A percentile compares a stretch with the other conserved stretches of the same genome.
Evolutionary conservation across 2,797 vertebrate species (phyloP).

Genomic region (Dicrostonyx torquatus): DNA sequence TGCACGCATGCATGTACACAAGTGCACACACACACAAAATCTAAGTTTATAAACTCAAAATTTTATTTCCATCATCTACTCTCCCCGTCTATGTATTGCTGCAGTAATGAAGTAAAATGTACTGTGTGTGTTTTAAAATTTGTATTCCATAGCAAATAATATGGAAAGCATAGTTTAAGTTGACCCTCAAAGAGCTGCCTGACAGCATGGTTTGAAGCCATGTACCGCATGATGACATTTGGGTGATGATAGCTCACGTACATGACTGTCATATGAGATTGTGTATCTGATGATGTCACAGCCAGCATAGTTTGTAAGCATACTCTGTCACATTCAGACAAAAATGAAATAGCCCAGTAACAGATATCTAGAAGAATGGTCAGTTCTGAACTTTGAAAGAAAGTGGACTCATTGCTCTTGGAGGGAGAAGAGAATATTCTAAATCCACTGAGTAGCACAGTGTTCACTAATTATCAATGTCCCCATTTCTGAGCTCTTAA

Average conservation of each 20-base stretch:
- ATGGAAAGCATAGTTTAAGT: not conserved
- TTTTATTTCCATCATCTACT: not conserved
- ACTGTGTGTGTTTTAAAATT: not conserved
- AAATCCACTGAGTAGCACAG: not conserved
- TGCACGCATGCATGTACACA: no score
- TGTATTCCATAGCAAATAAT: not conserved
- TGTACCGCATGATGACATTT: not conserved
- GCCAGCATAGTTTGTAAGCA: not conserved
- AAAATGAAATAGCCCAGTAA: not conserved
- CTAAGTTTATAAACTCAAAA: not conserved
- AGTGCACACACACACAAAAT: not conserved
- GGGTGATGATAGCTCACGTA: not conserved
- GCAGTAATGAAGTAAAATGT: not conserved
- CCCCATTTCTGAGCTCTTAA: constrained; percentile 30
- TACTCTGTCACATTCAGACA: not conserved
- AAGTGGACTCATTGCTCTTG: not conserved
- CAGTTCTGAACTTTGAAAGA: not conserved
- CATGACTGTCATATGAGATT: not conserved
- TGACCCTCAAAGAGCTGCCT: not conserved
- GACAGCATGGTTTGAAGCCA: not conserved
- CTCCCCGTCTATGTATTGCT: not conserved
- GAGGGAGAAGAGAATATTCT: not conserved
- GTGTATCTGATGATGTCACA: not conserved
- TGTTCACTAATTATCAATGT: not conserved
- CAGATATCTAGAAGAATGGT: not conserved